These are phyloP conservation scores for Maccullochella peelii DNA, from an alignment of 2,113 vertebrate genomes.

Conservation along the genomic window DNA sequence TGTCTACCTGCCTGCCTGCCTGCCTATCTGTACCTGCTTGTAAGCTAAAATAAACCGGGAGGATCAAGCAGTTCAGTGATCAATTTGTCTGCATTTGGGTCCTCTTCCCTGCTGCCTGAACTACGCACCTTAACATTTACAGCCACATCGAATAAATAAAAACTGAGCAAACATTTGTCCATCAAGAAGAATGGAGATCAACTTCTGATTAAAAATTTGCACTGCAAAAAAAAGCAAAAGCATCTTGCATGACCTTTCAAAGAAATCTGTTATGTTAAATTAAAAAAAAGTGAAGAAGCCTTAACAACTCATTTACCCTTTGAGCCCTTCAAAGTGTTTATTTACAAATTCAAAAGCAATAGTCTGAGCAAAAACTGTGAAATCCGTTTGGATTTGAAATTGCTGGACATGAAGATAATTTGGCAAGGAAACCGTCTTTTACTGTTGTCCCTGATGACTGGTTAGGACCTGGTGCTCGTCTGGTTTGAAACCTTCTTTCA, in stretches of 20 bases:
- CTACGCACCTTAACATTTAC: no score
- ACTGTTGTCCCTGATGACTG: not conserved
- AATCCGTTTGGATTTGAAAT: slow-evolving; percentile 31
- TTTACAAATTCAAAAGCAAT: slow-evolving; percentile 25
- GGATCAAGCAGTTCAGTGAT: no score
- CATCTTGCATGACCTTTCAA: not conserved
- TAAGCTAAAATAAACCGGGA: no score
- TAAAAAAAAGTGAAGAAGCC: not conserved
- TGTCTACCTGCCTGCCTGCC: no score
- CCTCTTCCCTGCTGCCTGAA: no score
- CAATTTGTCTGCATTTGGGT: no score
- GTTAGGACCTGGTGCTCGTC: not conserved
- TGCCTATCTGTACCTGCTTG: no score
- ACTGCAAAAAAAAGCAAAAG: not conserved
- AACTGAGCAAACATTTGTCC: not conserved
- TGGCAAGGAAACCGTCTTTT: not conserved
- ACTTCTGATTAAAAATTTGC: not conserved
- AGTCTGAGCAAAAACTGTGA: slow-evolving; percentile 19
- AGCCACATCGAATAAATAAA: not conserved
- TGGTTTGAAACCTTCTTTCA: not conserved
- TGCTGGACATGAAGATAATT: not conserved
- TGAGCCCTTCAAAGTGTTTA: slow-evolving; percentile 27
- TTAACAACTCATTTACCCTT: slow-evolving; percentile 6
- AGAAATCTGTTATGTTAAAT: not conserved
- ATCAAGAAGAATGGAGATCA: no score